Percentiles rank a stretch among this genome's conserved stretches.
Evolutionary conservation across 2,113 vertebrate genomes (phyloP).

Genomic region (Perca flavescens): DNA sequence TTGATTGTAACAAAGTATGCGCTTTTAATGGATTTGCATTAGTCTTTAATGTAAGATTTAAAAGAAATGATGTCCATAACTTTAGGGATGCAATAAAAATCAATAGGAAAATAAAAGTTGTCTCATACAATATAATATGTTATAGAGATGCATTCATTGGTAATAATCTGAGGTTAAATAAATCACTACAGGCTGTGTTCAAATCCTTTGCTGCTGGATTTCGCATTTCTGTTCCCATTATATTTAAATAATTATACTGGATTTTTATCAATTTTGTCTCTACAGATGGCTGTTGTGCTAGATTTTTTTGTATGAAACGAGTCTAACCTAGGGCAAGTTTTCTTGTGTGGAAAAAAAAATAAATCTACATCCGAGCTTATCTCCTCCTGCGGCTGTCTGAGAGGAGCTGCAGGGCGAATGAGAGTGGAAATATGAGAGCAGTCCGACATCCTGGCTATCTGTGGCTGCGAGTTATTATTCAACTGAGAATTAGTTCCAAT

Average conservation of each 20-base stretch:
- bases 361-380: conserved; percentile 36
- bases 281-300: background rate
- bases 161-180: background rate
- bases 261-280: conserved; percentile 21
- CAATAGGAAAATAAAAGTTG: background rate
- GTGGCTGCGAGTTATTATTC: background rate
- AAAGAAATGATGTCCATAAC: background rate
- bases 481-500: background rate
- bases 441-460: background rate
- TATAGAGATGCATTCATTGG: background rate
- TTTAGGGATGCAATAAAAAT: background rate
- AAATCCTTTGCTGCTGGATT: conserved; percentile 1
- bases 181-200: conserved; percentile 27
- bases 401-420: conserved; percentile 51
- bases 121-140: background rate
- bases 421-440: conserved; percentile 45
- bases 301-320: conserved; percentile 4
- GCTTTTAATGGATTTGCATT: background rate
- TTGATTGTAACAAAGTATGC: background rate
- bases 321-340: conserved; percentile 41
- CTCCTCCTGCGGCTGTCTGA: conserved; percentile 27
- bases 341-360: background rate
- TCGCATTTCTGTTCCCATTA: background rate
- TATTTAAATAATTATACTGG: conserved; percentile 1
- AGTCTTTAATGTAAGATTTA: background rate